These are phyloP conservation scores for Hydrolagus affinis DNA, from an alignment of 2,113 vertebrate species.

Conservation along the genomic window DNA sequence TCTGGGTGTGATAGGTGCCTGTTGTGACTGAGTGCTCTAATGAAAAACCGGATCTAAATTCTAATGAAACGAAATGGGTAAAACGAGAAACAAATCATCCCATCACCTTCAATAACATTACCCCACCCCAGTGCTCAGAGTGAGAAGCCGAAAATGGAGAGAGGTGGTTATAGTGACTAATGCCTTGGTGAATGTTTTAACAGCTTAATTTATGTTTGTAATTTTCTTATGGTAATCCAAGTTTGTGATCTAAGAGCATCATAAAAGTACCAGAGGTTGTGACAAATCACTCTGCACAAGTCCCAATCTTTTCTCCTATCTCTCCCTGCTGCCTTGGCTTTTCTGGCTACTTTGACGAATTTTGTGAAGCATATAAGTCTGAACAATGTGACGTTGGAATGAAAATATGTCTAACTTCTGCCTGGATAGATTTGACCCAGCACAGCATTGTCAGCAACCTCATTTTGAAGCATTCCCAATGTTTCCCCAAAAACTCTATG, in stretches of 20 bases:
- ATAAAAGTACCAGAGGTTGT: not conserved
- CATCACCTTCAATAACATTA: not conserved
- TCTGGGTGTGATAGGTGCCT: too few species aligned
- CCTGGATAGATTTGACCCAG: not conserved
- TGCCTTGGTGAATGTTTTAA: not conserved
- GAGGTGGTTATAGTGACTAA: not conserved
- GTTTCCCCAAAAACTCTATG: too few species aligned
- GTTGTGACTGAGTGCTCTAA: too few species aligned
- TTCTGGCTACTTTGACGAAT: not conserved
- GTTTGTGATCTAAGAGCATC: constrained; percentile 13
- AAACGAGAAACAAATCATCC: not conserved
- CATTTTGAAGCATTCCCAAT: too few species aligned
- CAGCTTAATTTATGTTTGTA: constrained; percentile 1
- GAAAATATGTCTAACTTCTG: constrained; percentile 24
- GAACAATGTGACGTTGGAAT: constrained; percentile 25
- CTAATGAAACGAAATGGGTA: not conserved
- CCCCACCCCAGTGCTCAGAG: not conserved
- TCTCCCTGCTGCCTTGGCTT: not conserved
- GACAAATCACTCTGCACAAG: not conserved
- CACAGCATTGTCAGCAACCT: too few species aligned
- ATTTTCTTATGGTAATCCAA: constrained; percentile 5
- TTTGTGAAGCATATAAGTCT: constrained; percentile 7
- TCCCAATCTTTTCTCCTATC: not conserved
- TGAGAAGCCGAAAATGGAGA: not conserved
- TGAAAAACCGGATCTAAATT: not conserved